These are phyloP conservation scores for Lepidothrix coronata DNA, from an alignment of 2,113 vertebrate species.

Conservation along the genomic window DNA sequence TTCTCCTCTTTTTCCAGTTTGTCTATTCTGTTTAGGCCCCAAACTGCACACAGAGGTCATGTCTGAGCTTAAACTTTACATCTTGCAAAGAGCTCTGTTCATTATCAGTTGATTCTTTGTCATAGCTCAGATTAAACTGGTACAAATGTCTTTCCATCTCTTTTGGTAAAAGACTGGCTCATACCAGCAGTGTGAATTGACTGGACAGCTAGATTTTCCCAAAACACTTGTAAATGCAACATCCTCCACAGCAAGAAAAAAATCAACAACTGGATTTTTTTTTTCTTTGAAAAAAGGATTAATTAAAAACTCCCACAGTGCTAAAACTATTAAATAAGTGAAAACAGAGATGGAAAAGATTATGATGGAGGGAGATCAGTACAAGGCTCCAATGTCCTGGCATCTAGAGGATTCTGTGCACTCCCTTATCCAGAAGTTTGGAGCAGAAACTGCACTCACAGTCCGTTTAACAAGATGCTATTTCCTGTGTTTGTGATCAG, in stretches of 20 bases:
- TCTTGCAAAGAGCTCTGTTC: neutral
- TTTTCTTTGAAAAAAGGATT: neutral
- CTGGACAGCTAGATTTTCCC: neutral
- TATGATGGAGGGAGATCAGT: accelerated
- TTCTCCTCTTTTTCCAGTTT: neutral
- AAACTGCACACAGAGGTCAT: neutral
- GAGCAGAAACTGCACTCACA: neutral
- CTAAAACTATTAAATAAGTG: neutral
- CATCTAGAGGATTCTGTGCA: neutral
- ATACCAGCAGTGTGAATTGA: neutral
- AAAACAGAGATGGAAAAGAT: neutral
- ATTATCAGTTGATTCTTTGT: neutral
- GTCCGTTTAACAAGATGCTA: neutral
- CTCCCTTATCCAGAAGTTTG: neutral
- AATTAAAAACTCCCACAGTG: neutral
- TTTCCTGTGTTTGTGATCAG: neutral
- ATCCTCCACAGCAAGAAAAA: neutral
- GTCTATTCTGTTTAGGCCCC: neutral
- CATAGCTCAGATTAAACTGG: neutral
- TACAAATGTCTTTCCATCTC: neutral
- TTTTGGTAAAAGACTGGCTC: neutral
- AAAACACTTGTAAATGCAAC: neutral
- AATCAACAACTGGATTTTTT: neutral
- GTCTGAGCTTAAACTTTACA: neutral
- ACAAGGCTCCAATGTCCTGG: neutral